A percentile compares a stretch with the other conserved stretches of the same genome.
These are phyloP conservation scores for Mesocricetus auratus DNA, from an alignment of 2,113 vertebrate genomes.

Conservation along the genomic window DNA sequence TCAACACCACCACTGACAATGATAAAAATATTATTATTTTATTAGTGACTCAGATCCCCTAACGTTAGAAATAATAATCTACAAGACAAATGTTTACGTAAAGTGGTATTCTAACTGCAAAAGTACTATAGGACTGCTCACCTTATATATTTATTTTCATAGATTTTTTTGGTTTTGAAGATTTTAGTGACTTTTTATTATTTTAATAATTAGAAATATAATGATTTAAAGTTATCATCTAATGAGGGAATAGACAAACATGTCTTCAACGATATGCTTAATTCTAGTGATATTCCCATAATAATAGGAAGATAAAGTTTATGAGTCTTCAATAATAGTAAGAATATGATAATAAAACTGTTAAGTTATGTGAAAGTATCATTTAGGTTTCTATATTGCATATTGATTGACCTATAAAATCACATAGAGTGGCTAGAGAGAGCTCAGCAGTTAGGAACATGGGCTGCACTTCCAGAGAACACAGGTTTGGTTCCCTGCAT, in stretches of 20 bases:
- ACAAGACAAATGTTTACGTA: not conserved
- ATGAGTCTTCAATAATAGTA: slow-evolving; percentile 7
- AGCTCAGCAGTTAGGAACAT: not conserved
- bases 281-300: not conserved
- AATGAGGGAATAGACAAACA: not conserved
- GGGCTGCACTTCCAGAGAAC: not conserved
- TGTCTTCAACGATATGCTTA: not conserved
- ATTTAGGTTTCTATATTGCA: not conserved
- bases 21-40: not conserved
- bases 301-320: not conserved
- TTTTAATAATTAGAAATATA: slow-evolving; percentile 4
- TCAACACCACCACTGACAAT: not conserved
- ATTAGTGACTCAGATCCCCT: not conserved
- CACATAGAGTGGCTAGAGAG: not conserved
- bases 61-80: not conserved
- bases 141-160: not conserved
- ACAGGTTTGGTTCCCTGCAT: not conserved
- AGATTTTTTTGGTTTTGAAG: not conserved
- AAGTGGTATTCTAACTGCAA: too few relatives aligned
- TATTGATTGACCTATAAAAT: slow-evolving; percentile 38
- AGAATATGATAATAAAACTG: not conserved
- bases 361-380: slow-evolving; percentile 13
- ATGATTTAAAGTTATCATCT: not conserved
- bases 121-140: not conserved
- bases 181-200: not conserved